Base-by-base conservation (phyloP, 2,797 vertebrate species). In the Phrynocephalus guinanensis region DNA sequence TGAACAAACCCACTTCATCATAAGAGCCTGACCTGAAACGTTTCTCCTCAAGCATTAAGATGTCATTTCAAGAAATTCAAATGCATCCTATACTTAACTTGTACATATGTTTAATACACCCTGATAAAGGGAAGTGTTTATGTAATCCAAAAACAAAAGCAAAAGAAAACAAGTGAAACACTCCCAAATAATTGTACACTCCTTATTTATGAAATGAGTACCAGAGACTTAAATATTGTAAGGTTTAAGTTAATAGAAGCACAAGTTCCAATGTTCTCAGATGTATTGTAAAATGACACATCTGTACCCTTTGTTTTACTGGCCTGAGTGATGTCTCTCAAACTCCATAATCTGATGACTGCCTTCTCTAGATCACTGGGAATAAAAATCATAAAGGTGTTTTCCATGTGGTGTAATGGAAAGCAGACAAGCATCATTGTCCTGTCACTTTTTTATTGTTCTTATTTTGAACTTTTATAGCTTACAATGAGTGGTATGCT, bases 141-240 rank as follows among this genome's bases (percentile, higher is more conserved):
- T 76, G 79, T 91, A 92, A 93, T 92, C 90, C 90, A 91, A 87
- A 92, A 67, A 18, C 60, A 63, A 16, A 63, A 60, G 56, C 9
- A 60, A 60, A 63, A 63, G 20, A 5, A 63, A 94, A 88, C 93
- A 93, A 94, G 92, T 89, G 88, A 92, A 91, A 88, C 87, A 89
- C 95, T 93, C 87, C 93, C 92, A 95, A 89, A 94, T 91, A 89
- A 89, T 93, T 91, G 91, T 88, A 95, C 88, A 95, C 92, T 94
- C 91, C 91, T 87, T 83, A 79, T 89, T 87, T 93, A 91, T 52
- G 24, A 24, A 82, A 68, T 38, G 9, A n/a, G 18, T 77, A 56
- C 30, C 24, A 77, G 63, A 68, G 50, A 13, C 8, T 82, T 22
- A 66, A n/a, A 78, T 48, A 56, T 87, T 48, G 0, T 80, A 67